These are phyloP conservation scores for Meles meles DNA, from an alignment of 2,113 vertebrate genomes.

Conservation along the genomic window DNA sequence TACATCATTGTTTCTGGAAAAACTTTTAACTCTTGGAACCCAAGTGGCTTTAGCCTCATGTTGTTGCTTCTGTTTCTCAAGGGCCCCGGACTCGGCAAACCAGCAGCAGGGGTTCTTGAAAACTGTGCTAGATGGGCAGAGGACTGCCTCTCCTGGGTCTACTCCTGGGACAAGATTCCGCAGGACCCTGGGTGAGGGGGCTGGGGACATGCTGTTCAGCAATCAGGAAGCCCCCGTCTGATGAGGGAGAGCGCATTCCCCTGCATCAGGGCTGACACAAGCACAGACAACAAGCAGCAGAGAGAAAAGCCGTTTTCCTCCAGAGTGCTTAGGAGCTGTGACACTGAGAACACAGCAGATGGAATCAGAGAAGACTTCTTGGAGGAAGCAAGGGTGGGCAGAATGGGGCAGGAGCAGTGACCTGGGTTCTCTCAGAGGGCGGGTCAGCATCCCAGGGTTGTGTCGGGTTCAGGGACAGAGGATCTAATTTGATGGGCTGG, in stretches of 20 bases:
- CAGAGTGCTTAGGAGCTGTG: background rate
- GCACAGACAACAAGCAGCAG: background rate
- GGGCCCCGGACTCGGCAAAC: background rate
- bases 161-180: background rate
- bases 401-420: background rate
- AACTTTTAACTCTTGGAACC: background rate
- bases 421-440: background rate
- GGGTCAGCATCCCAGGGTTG: too few relatives aligned
- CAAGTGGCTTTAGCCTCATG: background rate
- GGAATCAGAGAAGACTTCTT: background rate
- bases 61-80: background rate
- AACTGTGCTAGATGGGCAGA: accelerated
- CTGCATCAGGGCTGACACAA: background rate
- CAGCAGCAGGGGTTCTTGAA: background rate
- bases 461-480: background rate
- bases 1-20: background rate
- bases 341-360: background rate
- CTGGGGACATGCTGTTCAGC: background rate
- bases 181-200: background rate
- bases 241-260: background rate
- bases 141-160: background rate
- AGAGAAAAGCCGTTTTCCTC: background rate
- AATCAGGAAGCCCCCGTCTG: background rate
- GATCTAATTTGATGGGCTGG: background rate
- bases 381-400: background rate